phyloP scores from a whole-genome alignment of 2,113 vertebrate species.

The Ochotona curzoniae region DNA sequence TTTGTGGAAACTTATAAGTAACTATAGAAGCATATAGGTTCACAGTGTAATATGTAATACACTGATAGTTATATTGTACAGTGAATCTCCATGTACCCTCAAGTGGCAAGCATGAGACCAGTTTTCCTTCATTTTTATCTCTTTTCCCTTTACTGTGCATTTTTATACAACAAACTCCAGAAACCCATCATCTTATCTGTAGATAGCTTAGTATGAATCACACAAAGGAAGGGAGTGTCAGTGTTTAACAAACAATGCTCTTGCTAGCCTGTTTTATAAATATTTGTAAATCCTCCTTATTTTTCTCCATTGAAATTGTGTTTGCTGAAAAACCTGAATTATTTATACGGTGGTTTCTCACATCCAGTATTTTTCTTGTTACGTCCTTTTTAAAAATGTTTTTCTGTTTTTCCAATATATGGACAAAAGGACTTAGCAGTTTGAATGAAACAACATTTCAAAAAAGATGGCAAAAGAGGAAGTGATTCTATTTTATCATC shows the following conservation, averaged over 20 bases:
- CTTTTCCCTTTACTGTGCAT: background rate
- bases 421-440: background rate
- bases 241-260: background rate
- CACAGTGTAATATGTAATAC: no score
- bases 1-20: slow-evolving; percentile 14
- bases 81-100: background rate
- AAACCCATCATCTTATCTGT: background rate
- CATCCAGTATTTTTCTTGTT: slow-evolving; percentile 1
- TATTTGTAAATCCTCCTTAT: background rate
- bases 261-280: background rate
- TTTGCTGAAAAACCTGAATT: background rate
- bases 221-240: background rate
- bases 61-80: background rate
- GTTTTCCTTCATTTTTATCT: background rate
- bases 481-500: background rate
- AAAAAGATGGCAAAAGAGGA: background rate
- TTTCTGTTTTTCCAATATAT: background rate
- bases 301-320: background rate
- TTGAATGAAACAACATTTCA: background rate
- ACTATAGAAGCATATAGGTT: background rate
- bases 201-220: background rate
- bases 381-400: background rate
- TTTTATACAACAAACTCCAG: slow-evolving; percentile 6
- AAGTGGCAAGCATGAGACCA: background rate
- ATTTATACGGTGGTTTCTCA: background rate